phyloP scores from a whole-genome alignment of 2,797 vertebrate genomes.

The Lithobates pipiens region DNA sequence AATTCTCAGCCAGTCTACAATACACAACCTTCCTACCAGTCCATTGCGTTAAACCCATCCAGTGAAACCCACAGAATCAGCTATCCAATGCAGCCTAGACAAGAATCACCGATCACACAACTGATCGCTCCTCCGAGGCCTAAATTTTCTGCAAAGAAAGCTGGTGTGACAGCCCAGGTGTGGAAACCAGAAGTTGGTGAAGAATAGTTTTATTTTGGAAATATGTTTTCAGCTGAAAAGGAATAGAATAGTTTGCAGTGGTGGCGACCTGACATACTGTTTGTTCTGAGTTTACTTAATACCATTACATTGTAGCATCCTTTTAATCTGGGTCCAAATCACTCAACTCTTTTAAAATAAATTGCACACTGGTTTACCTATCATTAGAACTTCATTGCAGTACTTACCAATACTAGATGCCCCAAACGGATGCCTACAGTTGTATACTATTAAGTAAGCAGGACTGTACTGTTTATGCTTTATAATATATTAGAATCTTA shows the following conservation, averaged over 20 bases:
- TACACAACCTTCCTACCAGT: constrained; percentile 79
- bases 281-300: constrained; percentile 68
- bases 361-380: constrained; percentile 23
- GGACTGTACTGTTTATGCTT: constrained; percentile 71
- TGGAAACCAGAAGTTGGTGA: constrained; percentile 89
- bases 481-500: constrained; percentile 62
- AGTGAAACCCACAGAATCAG: constrained; percentile 76
- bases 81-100: constrained; percentile 80
- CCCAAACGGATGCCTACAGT: constrained; percentile 56
- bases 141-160: constrained; percentile 95
- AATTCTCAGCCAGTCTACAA: constrained; percentile 79
- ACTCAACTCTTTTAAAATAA: constrained; percentile 55
- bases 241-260: constrained; percentile 72
- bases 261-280: constrained; percentile 66
- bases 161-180: constrained; percentile 87
- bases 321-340: constrained; percentile 77
- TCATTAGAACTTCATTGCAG: constrained; percentile 9
- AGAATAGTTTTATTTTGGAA: constrained; percentile 80
- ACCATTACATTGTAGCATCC: constrained; percentile 67
- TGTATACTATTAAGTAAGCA: constrained; percentile 67
- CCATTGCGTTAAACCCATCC: constrained; percentile 72
- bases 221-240: constrained; percentile 70
- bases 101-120: constrained; percentile 76
- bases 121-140: constrained; percentile 88
- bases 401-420: constrained; percentile 22